phyloP scores from a whole-genome alignment of 2,797 vertebrate genomes.

The Neosilurus hyrtlii region DNA sequence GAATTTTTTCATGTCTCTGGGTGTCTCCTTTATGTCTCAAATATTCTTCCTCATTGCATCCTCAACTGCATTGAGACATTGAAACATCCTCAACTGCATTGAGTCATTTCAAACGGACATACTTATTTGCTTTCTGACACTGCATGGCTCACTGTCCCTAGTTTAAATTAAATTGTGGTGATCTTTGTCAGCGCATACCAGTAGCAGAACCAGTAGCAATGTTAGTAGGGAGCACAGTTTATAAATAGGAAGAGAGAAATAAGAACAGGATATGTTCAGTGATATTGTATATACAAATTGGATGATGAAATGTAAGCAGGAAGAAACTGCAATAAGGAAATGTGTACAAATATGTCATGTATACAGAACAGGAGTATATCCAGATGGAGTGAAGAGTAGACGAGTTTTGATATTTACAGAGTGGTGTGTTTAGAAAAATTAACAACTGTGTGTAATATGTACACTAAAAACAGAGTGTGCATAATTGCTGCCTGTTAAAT shows the following conservation, averaged over 20 bases:
- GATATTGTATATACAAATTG: not conserved
- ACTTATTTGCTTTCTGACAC: not conserved
- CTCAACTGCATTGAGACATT: not conserved
- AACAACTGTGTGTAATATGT: not conserved
- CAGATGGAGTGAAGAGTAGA: not conserved
- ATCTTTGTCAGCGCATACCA: not conserved
- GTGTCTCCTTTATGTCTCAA: not conserved
- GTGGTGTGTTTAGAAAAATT: not conserved
- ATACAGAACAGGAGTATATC: not conserved
- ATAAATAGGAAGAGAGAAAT: too few species aligned
- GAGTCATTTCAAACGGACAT: not conserved
- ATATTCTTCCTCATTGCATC: not conserved
- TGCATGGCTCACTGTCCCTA: too few species aligned
- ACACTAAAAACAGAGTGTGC: not conserved
- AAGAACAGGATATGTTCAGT: too few species aligned
- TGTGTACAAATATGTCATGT: not conserved
- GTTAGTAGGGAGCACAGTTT: not conserved
- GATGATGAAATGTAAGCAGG: not conserved
- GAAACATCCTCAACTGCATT: too few species aligned
- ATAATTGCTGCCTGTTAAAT: not conserved
- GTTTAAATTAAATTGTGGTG: not conserved
- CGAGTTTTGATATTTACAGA: not conserved
- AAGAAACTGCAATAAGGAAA: not conserved
- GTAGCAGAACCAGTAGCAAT: not conserved
- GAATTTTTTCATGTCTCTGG: too few species aligned